These are phyloP conservation scores for Phymastichus coffea DNA, from an alignment of 1,140 invertebrate species.

Conservation along the genomic window DNA sequence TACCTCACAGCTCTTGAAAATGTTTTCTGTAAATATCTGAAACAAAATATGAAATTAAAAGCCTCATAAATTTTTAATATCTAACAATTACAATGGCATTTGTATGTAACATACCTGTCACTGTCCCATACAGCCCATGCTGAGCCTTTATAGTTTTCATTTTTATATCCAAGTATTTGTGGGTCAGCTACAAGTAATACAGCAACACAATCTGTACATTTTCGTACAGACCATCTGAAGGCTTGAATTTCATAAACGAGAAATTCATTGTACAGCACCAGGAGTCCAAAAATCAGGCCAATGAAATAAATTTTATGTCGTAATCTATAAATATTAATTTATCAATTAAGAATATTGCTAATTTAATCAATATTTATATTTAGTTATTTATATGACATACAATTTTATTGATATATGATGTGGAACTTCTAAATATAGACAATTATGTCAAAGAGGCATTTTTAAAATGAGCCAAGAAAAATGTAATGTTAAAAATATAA, in stretches of 20 bases:
- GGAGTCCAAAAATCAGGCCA: constrained; percentile 36
- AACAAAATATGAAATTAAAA: constrained; percentile 40
- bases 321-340: constrained; percentile 35
- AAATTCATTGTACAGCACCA: constrained; percentile 61
- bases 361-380: no score
- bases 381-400: no score
- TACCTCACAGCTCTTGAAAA: constrained; percentile 72
- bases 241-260: constrained; percentile 58
- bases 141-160: constrained; percentile 63
- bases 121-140: constrained; percentile 73
- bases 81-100: background rate
- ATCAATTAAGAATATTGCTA: no score
- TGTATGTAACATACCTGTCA: constrained; percentile 68
- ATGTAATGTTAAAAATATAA: no score
- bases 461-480: no score
- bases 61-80: constrained; percentile 4
- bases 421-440: no score
- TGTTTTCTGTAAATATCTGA: constrained; percentile 77
- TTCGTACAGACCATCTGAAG: constrained; percentile 58
- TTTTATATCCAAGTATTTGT: constrained; percentile 79
- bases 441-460: no score
- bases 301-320: constrained; percentile 44
- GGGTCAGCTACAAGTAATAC: constrained; percentile 89
- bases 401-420: no score
- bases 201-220: constrained; percentile 65